Conservation (phyloP, 1,140 invertebrate genomes). For the Drosophila neocordata region DNA sequence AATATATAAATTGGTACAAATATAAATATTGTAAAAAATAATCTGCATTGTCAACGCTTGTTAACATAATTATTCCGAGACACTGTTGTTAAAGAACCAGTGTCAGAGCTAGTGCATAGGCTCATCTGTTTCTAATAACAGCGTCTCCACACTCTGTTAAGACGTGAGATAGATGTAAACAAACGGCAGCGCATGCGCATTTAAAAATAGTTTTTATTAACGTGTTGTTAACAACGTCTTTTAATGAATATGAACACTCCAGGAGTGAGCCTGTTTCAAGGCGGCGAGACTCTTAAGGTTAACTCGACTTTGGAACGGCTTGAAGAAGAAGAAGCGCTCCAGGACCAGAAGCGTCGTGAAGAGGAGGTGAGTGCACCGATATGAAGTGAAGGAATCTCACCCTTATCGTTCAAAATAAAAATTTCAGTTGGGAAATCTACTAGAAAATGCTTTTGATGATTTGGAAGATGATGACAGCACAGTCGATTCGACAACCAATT, state of each 20-base stretch:
- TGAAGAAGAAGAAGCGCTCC: constrained; percentile 85
- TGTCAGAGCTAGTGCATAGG: background rate
- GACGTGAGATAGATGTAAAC: background rate
- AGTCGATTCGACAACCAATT: constrained; percentile 70
- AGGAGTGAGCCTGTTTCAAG: constrained; percentile 85
- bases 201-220: constrained; percentile 39
- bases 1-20: no score
- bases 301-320: constrained; percentile 84
- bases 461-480: constrained; percentile 85
- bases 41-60: no score
- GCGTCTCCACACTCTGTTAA: background rate
- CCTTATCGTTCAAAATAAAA: background rate
- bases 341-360: constrained; percentile 85
- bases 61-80: no score
- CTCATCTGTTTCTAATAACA: background rate
- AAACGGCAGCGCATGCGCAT: constrained; percentile 41
- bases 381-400: constrained; percentile 11
- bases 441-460: constrained; percentile 85
- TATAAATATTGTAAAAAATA: no score
- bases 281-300: constrained; percentile 84
- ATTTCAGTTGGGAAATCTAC: constrained; percentile 83
- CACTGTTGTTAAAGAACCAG: background rate
- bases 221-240: background rate
- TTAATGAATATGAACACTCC: constrained; percentile 82
- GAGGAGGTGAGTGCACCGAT: constrained; percentile 83